Evolutionary conservation across 2,113 vertebrate genomes (phyloP).

Genomic region (Oreocharis arfaki): DNA sequence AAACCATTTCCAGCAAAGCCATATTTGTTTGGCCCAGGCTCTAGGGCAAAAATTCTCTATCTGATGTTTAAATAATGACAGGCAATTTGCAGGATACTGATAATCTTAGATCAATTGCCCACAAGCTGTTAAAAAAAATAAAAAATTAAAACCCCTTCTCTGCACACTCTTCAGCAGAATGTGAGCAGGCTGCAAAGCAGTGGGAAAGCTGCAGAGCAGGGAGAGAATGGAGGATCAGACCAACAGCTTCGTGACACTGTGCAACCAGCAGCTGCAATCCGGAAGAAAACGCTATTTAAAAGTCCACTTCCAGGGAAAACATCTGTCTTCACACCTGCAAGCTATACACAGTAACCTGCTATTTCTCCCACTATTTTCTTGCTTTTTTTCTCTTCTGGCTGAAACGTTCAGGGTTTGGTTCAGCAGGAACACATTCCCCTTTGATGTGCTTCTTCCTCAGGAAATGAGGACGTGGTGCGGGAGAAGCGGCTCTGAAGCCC

Average conservation of each 20-base stretch:
- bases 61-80: slow-evolving; percentile 53
- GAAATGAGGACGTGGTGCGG: accelerated
- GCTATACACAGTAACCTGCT: neutral
- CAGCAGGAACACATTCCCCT: neutral
- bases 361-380: neutral
- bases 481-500: neutral
- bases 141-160: neutral
- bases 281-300: neutral
- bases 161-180: neutral
- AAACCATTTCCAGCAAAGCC: slow-evolving; percentile 14
- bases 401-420: neutral
- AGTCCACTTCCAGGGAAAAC: neutral
- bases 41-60: slow-evolving; percentile 26
- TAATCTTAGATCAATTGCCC: slow-evolving; percentile 19
- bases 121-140: neutral
- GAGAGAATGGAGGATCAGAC: neutral
- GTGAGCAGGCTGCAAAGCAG: neutral
- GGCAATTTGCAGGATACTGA: slow-evolving; percentile 26
- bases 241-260: neutral
- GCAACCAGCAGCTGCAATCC: neutral
- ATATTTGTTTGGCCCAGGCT: slow-evolving; percentile 32
- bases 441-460: neutral
- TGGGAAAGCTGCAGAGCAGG: neutral
- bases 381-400: neutral
- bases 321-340: neutral